Evolutionary conservation across 2,113 vertebrate genomes (phyloP), one percentile per base, ranked within the genome.

Genomic region (Trematocara variabile): DNA sequence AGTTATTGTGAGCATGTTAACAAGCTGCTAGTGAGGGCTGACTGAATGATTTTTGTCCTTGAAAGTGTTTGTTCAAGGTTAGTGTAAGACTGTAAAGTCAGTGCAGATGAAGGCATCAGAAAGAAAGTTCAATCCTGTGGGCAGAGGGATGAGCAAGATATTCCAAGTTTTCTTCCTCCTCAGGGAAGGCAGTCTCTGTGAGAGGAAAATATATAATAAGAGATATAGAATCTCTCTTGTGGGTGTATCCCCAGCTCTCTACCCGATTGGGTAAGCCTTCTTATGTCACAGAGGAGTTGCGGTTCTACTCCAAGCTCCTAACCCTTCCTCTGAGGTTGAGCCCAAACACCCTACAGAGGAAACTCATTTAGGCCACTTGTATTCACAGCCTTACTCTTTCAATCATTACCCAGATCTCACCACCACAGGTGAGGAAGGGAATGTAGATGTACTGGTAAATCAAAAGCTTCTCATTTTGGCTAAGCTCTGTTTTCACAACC

Each of bases 221-320:
- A 70, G 39, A 44, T 25, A 44, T 16, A 44, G 39, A 44, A 25
- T 70, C 20, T 70, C 20, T 70, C 37, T 44, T 44, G 20, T 0
- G 20, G 8, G 65, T 70, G 39, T 70, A 16, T 0, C 3, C 63
- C 37, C 37, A 41, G 63, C 37, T 68, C 39, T 44, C 39, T 25
- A 9, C 7, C 8, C 0, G 0, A 25, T 0, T 70, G 39, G 39
- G 20, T 37, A 65, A 37, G 10, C 58, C 18, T 65, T n/a, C 33
- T 65, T 65, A 37, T 65, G 60, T 65, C 60, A 65, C 60, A n/a
- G 33, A 20, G 33, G 58, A 7, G 55, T 25, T 3, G 13, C 1
- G 13, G 30, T 63, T 63, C 18, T 63, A 4, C 33, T 63, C 5
- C 6, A 12, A 20, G 58, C 33, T 37, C 10, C 33, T 37, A 37